These are phyloP conservation scores for Flabesymbios commensalis DNA, from an alignment of 2,888 invertebrate species.

Conservation along the genomic window DNA sequence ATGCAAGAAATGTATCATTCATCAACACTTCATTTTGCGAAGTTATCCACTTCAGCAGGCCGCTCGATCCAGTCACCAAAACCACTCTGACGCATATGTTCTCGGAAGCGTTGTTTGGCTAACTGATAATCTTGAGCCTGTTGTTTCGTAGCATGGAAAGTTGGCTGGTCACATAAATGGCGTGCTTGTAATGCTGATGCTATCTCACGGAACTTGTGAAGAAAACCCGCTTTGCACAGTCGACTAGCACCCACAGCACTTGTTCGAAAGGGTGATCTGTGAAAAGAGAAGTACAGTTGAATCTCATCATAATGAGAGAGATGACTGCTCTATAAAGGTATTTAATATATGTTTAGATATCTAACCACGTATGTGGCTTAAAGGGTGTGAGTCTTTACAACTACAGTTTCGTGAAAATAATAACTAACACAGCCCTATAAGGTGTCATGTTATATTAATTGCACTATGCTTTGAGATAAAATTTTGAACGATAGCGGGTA, in stretches of 20 bases:
- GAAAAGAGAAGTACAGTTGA: neutral
- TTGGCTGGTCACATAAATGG: neutral
- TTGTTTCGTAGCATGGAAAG: neutral
- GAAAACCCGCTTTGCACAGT: conserved; percentile 51
- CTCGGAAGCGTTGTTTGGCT: neutral
- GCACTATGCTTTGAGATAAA: too few species aligned
- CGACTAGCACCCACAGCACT: conserved; percentile 43
- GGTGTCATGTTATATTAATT: too few species aligned
- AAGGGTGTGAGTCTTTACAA: too few species aligned
- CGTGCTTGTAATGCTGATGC: neutral
- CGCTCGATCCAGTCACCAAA: neutral
- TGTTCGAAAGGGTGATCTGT: conserved; percentile 49
- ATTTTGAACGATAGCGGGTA: too few species aligned
- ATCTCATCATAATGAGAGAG: neutral
- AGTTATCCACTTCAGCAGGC: too few species aligned
- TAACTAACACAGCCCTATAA: too few species aligned
- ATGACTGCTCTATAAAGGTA: too few species aligned
- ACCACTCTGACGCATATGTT: neutral
- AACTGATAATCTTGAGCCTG: neutral
- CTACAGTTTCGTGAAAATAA: too few species aligned
- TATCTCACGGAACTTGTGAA: conserved; percentile 39
- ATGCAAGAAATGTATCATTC: too few species aligned
- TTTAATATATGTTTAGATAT: too few species aligned
- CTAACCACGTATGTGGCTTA: too few species aligned
- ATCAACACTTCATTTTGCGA: too few species aligned